Evolutionary conservation across 2,113 vertebrate species (phyloP).

Genomic region (Caracal caracal): DNA sequence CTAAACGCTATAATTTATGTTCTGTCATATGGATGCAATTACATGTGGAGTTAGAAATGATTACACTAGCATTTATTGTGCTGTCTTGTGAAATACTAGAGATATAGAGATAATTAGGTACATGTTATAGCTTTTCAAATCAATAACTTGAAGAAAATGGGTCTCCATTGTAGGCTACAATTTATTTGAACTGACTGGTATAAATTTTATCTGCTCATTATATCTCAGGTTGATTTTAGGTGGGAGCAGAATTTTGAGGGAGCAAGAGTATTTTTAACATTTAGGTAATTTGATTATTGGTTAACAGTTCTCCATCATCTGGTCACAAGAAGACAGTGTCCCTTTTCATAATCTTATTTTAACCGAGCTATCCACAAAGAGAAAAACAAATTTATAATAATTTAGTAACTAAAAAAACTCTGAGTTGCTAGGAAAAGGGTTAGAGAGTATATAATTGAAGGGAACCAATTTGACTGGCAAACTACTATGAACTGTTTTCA

Average conservation of each 20-base stretch:
- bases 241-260: background rate
- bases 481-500: background rate
- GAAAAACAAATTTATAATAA: slow-evolving; percentile 59
- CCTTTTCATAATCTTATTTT: slow-evolving; percentile 68
- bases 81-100: background rate
- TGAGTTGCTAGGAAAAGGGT: background rate
- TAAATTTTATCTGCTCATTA: background rate
- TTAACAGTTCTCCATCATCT: slow-evolving; percentile 36
- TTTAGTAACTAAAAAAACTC: background rate
- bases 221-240: background rate
- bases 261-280: slow-evolving; percentile 45
- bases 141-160: slow-evolving; percentile 33
- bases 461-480: background rate
- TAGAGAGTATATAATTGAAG: background rate
- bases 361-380: slow-evolving; percentile 38
- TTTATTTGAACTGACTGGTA: slow-evolving; percentile 7
- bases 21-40: background rate
- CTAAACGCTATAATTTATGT: background rate
- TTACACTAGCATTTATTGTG: background rate
- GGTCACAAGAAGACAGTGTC: slow-evolving; percentile 30
- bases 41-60: slow-evolving; percentile 20
- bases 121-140: background rate
- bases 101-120: background rate
- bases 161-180: background rate
- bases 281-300: slow-evolving; percentile 32